These are phyloP conservation scores for Gymnogyps californianus DNA, from an alignment of 2,113 vertebrate species.

Conservation along the genomic window DNA sequence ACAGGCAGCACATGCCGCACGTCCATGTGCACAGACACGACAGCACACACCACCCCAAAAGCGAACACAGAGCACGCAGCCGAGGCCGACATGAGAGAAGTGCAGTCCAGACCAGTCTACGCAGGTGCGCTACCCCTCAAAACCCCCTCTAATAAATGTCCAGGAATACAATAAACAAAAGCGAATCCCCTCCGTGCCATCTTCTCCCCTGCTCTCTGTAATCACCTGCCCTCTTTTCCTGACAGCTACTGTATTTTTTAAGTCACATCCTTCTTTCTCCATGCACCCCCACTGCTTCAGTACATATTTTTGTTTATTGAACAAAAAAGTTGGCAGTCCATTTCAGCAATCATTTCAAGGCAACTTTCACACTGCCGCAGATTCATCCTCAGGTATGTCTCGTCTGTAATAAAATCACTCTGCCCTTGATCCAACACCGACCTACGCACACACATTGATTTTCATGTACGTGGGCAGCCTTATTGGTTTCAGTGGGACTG, in stretches of 20 bases:
- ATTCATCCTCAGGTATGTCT: neutral
- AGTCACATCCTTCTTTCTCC: neutral
- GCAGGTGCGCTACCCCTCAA: neutral
- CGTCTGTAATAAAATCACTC: neutral
- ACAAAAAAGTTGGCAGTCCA: neutral
- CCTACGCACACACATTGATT: neutral
- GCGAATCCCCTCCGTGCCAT: neutral
- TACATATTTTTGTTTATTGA: neutral
- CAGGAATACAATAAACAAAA: neutral
- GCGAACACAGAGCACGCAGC: neutral
- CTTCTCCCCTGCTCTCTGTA: too few species aligned
- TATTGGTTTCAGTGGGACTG: neutral
- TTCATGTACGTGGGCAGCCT: neutral
- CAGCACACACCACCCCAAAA: neutral
- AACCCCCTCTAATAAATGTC: neutral
- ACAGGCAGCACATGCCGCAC: accelerated
- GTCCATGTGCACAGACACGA: accelerated
- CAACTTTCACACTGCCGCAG: neutral
- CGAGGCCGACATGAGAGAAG: accelerated
- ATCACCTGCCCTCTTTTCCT: neutral
- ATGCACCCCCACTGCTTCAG: neutral
- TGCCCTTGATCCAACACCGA: neutral
- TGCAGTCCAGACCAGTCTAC: accelerated
- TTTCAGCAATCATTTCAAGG: neutral
- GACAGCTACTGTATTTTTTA: neutral